These are phyloP conservation scores for Trinorchestia longiramus DNA, from an alignment of 1,140 invertebrate species.

Conservation along the genomic window DNA sequence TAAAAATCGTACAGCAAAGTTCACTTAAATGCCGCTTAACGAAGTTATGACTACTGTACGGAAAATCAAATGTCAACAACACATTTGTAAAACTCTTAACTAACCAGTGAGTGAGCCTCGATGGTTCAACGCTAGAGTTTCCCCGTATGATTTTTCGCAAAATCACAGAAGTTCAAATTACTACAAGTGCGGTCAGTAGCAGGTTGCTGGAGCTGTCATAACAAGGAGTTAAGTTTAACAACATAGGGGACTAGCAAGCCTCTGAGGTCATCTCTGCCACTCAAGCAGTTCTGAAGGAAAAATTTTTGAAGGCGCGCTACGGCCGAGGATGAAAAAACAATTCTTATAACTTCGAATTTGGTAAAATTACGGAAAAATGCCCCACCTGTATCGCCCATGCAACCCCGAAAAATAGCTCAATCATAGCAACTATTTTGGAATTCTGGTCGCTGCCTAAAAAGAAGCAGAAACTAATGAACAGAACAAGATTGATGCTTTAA, in stretches of 20 bases:
- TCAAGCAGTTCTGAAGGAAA: background rate
- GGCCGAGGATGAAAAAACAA: background rate
- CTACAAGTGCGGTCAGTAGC: background rate
- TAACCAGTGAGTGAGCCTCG: too few relatives aligned
- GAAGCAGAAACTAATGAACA: background rate
- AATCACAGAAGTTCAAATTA: slow-evolving; percentile 9
- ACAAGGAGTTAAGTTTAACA: slow-evolving; percentile 25
- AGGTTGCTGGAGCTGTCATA: background rate
- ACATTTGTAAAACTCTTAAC: background rate
- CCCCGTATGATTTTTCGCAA: background rate
- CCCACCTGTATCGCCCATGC: background rate
- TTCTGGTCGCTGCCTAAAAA: background rate
- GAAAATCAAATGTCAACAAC: background rate
- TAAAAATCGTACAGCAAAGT: background rate
- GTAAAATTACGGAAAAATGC: background rate
- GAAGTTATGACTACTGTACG: background rate
- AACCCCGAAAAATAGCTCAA: background rate
- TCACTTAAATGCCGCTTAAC: background rate
- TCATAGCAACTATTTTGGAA: background rate
- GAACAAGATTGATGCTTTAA: background rate
- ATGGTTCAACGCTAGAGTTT: background rate
- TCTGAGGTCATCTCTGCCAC: slow-evolving; percentile 1
- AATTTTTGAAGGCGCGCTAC: background rate
- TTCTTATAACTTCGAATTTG: background rate
- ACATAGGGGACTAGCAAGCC: background rate